phyloP scores from a whole-genome alignment of 2,797 vertebrate species.

The Monodelphis domestica region DNA sequence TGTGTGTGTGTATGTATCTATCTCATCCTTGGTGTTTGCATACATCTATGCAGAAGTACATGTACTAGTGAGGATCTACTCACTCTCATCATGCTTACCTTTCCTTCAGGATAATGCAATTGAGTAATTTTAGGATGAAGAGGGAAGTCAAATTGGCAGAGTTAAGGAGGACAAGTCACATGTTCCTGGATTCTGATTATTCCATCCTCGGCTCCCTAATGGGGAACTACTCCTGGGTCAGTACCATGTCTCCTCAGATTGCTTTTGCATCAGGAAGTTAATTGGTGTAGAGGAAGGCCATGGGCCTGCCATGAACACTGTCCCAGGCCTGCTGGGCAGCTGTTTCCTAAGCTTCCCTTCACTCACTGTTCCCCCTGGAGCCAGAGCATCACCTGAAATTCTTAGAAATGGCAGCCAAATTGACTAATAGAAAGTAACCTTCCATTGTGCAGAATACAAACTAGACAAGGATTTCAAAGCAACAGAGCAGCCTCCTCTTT shows the following conservation, averaged over 20 bases:
- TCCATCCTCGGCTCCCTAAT: neutral
- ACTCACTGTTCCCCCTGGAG: neutral
- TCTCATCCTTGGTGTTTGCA: neutral
- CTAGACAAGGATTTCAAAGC: neutral
- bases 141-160: neutral
- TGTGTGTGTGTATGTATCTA: neutral
- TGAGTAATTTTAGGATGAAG: neutral
- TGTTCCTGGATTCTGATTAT: neutral
- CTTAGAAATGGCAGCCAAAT: neutral
- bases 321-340: neutral
- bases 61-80: neutral
- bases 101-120: neutral
- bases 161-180: neutral
- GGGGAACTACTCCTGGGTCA: neutral
- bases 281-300: neutral
- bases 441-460: neutral
- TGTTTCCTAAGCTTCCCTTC: neutral
- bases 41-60: fast-evolving
- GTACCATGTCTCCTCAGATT: neutral
- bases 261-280: neutral
- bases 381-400: neutral
- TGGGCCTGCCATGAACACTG: neutral
- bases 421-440: neutral
- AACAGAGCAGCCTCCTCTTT: neutral
- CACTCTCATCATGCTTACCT: neutral